phyloP scores from a whole-genome alignment of 2,797 vertebrate genomes.

The Leptoclinus maculatus region DNA sequence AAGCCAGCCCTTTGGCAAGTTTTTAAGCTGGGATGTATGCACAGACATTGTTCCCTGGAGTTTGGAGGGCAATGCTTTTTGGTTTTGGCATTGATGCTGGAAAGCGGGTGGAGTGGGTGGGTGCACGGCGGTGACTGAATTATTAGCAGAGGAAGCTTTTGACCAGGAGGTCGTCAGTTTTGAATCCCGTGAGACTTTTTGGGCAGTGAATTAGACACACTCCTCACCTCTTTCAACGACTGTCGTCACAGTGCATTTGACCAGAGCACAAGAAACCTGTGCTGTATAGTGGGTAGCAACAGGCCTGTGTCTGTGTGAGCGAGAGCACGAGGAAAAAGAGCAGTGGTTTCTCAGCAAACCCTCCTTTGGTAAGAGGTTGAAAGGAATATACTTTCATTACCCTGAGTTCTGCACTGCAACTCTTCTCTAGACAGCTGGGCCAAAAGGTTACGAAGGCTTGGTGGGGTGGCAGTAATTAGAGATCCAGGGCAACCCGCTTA shows the following conservation, averaged over 20 bases:
- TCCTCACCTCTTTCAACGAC: background rate
- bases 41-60: constrained; percentile 15
- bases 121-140: background rate
- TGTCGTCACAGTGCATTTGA: constrained; percentile 16
- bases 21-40: constrained; percentile 27
- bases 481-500: constrained; percentile 56
- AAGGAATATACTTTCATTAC: constrained; percentile 67
- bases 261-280: background rate
- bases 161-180: constrained; percentile 1
- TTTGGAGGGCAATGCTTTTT: constrained; percentile 24
- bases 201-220: background rate
- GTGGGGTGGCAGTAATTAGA: constrained; percentile 69
- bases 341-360: constrained; percentile 45
- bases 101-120: background rate
- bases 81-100: constrained; percentile 8
- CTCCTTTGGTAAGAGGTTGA: constrained; percentile 71
- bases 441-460: constrained; percentile 59
- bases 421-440: constrained; percentile 65
- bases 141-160: constrained; percentile 18
- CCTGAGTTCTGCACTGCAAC: constrained; percentile 41
- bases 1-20: constrained; percentile 50
- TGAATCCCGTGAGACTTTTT: constrained; percentile 21
- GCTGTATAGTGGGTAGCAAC: constrained; percentile 13
- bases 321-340: constrained; percentile 58
- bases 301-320: constrained; percentile 30